Base-by-base conservation (phyloP, 2,797 vertebrate species). In the Pangasius krempfi region DNA sequence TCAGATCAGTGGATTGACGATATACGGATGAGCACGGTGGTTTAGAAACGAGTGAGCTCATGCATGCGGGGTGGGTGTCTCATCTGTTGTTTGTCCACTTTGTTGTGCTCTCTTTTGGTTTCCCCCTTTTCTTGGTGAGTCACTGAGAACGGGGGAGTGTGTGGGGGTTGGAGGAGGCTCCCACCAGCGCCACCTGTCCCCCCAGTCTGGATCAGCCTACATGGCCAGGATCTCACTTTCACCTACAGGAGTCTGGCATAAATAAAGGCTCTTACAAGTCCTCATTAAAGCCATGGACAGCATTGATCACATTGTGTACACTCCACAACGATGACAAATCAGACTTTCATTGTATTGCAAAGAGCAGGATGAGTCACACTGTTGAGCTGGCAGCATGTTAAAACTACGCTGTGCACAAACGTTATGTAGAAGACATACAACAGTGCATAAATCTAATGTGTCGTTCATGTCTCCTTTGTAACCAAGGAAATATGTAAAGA, bases 101-200 rank as follows among this genome's bases (percentile, higher is more conserved):
- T 80, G 62, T 87, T 81, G 73, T 73, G 27, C 37, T 54, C 50
- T 80, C 70, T 90, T 85, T 90, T 84, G 20, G 44, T 50, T 62
- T 30, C 20, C 64, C 52, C 64, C 37, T 40, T 22, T 70, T 86
- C 54, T 91, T 89, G 54, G 87, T 87, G 89, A 92, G 76, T 90
- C 89, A 88, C 85, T 88, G 89, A 88, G 73, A 81, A 76, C 50
- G 58, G 37, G 25, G 78, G 72, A 84, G 89, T 88, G 89, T 73
- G 87, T 82, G 75, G 72, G 78, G 86, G 87, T 37, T 94, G 92
- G 92, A 93, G 92, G 92, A 92, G 93, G 91, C 89, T 92, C 91
- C 58, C 94, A 95, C 96, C 95, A 92, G 93, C 89, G 90, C 96
- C 96, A 96, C 95, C 95, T 97, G 96, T 95, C 80, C 92, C 78